These are phyloP conservation scores for Campylomormyrus numenius DNA, from an alignment of 2,113 vertebrate genomes.

Conservation along the genomic window DNA sequence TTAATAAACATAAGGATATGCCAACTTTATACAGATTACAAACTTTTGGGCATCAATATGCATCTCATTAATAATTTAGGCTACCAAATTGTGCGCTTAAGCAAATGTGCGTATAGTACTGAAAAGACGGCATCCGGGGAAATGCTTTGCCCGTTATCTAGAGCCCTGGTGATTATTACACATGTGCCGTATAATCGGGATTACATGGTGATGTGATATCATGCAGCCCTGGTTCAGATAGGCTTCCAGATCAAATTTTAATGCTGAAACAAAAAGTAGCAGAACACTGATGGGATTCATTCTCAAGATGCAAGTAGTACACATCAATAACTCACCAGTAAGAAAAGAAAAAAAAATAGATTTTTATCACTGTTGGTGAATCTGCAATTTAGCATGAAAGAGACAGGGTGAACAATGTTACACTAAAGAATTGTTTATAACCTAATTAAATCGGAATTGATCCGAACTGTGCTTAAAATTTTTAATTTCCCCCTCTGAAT, in stretches of 20 bases:
- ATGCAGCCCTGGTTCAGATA: neutral
- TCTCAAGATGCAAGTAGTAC: neutral
- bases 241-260: neutral
- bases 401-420: neutral
- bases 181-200: neutral
- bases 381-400: neutral
- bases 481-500: neutral
- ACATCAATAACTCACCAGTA: constrained; percentile 6
- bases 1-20: neutral
- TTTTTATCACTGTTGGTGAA: neutral
- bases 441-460: neutral
- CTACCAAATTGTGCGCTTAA: neutral
- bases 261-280: neutral
- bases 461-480: neutral
- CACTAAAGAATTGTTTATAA: neutral
- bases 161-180: neutral
- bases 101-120: neutral
- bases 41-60: neutral
- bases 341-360: neutral
- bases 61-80: neutral
- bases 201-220: neutral
- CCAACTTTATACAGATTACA: neutral
- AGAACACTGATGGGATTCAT: too few relatives aligned
- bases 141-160: neutral
- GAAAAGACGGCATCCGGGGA: neutral